These are phyloP conservation scores for Macroglossus sobrinus DNA, from an alignment of 2,113 vertebrate species.

Conservation along the genomic window DNA sequence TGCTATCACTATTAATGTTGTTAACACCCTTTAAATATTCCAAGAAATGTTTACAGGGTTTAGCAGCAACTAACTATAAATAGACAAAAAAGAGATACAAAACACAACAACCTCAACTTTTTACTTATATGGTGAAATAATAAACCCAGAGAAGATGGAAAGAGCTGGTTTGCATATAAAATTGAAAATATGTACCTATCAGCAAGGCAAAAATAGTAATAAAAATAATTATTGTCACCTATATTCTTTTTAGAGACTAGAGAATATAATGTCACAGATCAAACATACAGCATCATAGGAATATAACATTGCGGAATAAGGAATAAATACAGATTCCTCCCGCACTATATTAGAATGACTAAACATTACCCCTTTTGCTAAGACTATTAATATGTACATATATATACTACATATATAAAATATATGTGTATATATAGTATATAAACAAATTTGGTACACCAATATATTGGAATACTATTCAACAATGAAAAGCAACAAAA, in stretches of 20 bases:
- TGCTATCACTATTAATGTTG: neutral
- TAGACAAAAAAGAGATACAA: neutral
- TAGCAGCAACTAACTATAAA: neutral
- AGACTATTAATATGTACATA: neutral
- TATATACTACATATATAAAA: neutral
- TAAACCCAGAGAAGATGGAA: neutral
- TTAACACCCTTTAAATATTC: neutral
- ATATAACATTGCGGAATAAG: neutral
- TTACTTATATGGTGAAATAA: neutral
- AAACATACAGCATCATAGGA: neutral
- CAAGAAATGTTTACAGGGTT: neutral
- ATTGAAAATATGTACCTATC: neutral
- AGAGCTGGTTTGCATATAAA: neutral
- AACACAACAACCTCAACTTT: neutral
- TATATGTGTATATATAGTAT: no score
- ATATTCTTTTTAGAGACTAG: neutral
- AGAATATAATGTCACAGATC: neutral
- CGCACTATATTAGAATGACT: neutral
- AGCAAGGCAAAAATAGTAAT: neutral
- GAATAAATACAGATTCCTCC: neutral
- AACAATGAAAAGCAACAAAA: no score
- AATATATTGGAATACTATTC: no score
- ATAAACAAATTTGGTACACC: no score
- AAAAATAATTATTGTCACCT: neutral
- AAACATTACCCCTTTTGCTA: neutral